Base-by-base conservation (phyloP, 2,888 invertebrate species). In the Allolobophora icterica region DNA sequence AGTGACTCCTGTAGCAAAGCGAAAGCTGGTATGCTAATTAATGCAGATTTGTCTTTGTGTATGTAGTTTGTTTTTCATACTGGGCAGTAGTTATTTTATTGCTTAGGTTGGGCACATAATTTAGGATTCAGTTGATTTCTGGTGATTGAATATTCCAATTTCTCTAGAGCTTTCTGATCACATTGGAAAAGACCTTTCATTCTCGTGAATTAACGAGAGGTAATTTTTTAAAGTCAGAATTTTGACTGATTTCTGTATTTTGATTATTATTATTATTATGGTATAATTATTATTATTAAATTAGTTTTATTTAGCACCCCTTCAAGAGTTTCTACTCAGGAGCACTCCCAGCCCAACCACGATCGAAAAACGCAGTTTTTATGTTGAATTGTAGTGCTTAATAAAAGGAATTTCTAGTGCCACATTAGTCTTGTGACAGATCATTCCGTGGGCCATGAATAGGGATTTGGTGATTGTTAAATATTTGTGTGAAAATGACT, bases 1-100 rank as follows among this genome's bases (percentile, higher is more conserved):
- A 34, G 87, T 34, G 35, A 87, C 87, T 17, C 87, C 87, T 34
- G 21, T 24, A 24, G 24, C 17, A 34, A 87, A 34, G 87, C 87
- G 87, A 87, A 87, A 35, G 87, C 87, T 87, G 34, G 87, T 87
- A 87, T 35, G 87, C n/a, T 71, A n/a, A 11, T n/a, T 71, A n/a
- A 11, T n/a, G 71, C n/a, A n/a, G n/a, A 71, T 71, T 71, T 30
- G 8, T 71, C 17, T 3, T 71, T 30, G 8, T n/a, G 30, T n/a
- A n/a, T 71, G 15, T 71, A n/a, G 2, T n/a, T 1, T 71, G 30
- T 24, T 30, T 71, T 71, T n/a, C 71, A n/a, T 71, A n/a, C n/a
- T 71, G 17, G 71, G n/a, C 71, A 71, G 71, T n/a, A 8, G 71
- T 11, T n/a, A n/a, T 71, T 71, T 30, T 71, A 13, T 71, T 6